These are phyloP conservation scores for Stegodyphus dumicola DNA, from an alignment of 1,140 invertebrate genomes.

Conservation along the genomic window DNA sequence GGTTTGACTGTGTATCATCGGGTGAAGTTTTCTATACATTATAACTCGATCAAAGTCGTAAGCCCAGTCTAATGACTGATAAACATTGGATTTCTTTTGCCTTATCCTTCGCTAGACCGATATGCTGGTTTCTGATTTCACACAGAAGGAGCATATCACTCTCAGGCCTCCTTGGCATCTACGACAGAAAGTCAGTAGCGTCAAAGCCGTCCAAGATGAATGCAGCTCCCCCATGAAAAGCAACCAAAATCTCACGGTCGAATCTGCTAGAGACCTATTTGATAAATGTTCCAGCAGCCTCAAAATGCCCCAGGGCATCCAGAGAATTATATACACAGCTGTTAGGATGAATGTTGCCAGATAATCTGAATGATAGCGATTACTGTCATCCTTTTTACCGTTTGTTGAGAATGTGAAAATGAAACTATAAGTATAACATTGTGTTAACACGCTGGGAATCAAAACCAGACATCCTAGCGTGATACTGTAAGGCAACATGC, in stretches of 20 bases:
- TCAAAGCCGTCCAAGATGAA: constrained; percentile 20
- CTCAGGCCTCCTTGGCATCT: constrained; percentile 18
- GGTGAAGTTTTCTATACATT: no score
- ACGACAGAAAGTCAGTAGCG: neutral
- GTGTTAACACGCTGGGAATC: constrained; percentile 91
- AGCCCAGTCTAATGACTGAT: neutral
- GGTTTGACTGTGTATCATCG: no score
- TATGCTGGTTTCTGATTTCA: no score
- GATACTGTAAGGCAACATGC: constrained; percentile 92
- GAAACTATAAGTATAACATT: constrained; percentile 91
- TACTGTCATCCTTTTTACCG: constrained; percentile 11
- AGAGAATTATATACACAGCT: constrained; percentile 16
- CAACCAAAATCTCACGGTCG: constrained; percentile 35
- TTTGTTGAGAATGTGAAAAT: constrained; percentile 81
- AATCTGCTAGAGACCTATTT: neutral
- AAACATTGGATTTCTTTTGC: neutral
- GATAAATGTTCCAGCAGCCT: constrained; percentile 11
- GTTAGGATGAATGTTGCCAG: constrained; percentile 39
- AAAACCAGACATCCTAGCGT: constrained; percentile 90
- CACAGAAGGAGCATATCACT: neutral
- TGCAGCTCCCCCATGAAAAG: constrained; percentile 23
- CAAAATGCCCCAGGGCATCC: constrained; percentile 38
- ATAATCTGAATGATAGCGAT: constrained; percentile 13
- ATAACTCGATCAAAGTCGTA: no score
- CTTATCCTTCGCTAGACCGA: neutral